A percentile compares a stretch with the other conserved stretches of the same genome.
phyloP scores from a whole-genome alignment of 2,888 invertebrate species.

The Pseudoips prasinana region DNA sequence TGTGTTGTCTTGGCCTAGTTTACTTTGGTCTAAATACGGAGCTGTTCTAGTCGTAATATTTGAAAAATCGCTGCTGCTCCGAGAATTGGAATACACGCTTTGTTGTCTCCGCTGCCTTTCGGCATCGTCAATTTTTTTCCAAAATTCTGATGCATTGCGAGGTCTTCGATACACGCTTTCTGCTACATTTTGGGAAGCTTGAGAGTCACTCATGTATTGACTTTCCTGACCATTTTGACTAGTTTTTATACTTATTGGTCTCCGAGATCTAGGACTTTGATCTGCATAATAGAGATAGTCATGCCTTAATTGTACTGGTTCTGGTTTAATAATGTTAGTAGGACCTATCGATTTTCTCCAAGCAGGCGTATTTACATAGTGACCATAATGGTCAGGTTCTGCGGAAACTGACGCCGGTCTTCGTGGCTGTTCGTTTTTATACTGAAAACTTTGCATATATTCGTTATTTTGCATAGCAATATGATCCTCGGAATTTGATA shows the following conservation, averaged over 20 bases:
- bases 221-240: slow-evolving; percentile 67
- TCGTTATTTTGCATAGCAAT: slow-evolving; percentile 78
- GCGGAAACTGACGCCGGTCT: slow-evolving; percentile 76
- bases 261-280: slow-evolving; percentile 86
- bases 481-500: slow-evolving; percentile 77
- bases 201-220: slow-evolving; percentile 77
- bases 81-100: slow-evolving; percentile 53
- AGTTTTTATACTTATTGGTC: slow-evolving; percentile 86
- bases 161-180: slow-evolving; percentile 61
- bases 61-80: slow-evolving; percentile 66
- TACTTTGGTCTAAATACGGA: slow-evolving; percentile 48
- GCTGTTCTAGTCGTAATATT: slow-evolving; percentile 45
- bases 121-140: slow-evolving; percentile 83
- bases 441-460: slow-evolving; percentile 52
- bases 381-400: slow-evolving; percentile 73
- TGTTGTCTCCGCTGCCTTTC: slow-evolving; percentile 67
- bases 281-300: slow-evolving; percentile 87
- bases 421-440: slow-evolving; percentile 65
- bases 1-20: slow-evolving; percentile 40
- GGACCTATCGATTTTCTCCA: slow-evolving; percentile 64
- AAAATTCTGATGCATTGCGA: slow-evolving; percentile 83
- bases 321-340: slow-evolving; percentile 57
- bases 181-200: slow-evolving; percentile 57
- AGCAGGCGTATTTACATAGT: slow-evolving; percentile 63
- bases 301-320: slow-evolving; percentile 62